Evolutionary conservation across 2,113 vertebrate species (phyloP), one percentile per base, ranked within the genome.

Genomic region (Odocoileus virginianus): DNA sequence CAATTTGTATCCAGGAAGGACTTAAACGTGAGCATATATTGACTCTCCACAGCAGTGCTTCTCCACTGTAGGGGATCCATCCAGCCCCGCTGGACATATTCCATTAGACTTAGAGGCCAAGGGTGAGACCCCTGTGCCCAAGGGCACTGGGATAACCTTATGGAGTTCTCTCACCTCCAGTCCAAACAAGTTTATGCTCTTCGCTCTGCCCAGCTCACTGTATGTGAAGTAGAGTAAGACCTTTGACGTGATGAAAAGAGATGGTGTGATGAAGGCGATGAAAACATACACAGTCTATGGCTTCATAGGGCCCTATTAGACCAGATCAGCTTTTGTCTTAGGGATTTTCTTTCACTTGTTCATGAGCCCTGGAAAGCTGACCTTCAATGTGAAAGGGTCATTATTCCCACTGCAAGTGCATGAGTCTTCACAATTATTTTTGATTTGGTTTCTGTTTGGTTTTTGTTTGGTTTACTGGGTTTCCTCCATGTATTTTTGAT

Each of bases 391-490:
- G 11, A 81, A 76, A 64, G 57, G 36, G 13, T 36, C 57, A 25
- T 30, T 61, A 54, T 27, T 47, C 21, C n/a, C 45, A 12, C 25
- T 15, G 27, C 84, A 81, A 67, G 40, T 57, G 14, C 21, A 16
- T 52, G 19, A 40, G 81, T 95, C 89, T 55, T 98, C 89, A 90
- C 89, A 96, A 94, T 94, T 97, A 97, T 86, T 96, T 94, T 97
- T 81, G 27, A 67, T 33, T 90, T 92, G 81, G 57, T 74, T 71
- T 93, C 87, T 97, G 79, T 43, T 97, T 95, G 30, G 54, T 0
- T 91, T 97, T 97, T 92, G 13, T 94, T 98, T 98, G 36, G n/a
- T 95, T 96, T 97, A 64, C 87, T 97, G 87, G 61, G 36, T 92
- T 98, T 93, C 95, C 87, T 98, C 40, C 4, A 7, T 86, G 9